Percentiles rank a stretch among this genome's conserved stretches.
Conservation (phyloP, 2,113 vertebrate genomes). For the Aspiorhynchus laticeps region DNA sequence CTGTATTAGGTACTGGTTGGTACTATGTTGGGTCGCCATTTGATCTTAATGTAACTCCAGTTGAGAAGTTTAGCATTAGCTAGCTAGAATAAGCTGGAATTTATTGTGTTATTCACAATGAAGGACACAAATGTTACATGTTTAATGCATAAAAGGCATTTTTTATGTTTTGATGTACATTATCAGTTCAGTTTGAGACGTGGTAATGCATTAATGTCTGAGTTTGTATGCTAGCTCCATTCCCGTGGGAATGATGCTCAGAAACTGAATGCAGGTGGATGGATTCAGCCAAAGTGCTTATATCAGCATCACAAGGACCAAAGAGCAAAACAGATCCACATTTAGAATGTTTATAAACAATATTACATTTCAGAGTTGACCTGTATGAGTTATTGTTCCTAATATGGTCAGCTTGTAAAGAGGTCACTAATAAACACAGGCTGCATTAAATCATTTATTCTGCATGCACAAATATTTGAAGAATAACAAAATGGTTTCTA, state of each 20-base stretch:
- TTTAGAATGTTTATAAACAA: conserved; percentile 30
- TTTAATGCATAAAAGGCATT: neutral
- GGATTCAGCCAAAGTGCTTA: conserved; percentile 21
- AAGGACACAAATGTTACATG: neutral
- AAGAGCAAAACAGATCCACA: neutral
- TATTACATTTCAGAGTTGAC: neutral
- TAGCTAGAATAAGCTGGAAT: neutral
- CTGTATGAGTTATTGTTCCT: neutral
- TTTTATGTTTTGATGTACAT: neutral
- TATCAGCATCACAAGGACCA: neutral
- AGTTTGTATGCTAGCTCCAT: neutral
- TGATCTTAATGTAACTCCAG: neutral
- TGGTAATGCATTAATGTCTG: neutral
- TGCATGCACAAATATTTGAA: conserved; percentile 12
- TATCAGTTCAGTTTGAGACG: neutral
- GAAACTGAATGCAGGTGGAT: neutral
- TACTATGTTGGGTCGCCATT: neutral
- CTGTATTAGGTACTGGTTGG: neutral
- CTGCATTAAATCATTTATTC: neutral
- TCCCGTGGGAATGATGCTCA: conserved; percentile 7
- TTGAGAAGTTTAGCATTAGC: neutral
- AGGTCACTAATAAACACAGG: neutral
- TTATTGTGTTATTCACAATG: neutral
- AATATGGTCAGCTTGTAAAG: conserved; percentile 20
- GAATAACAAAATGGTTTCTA: neutral